Conservation (phyloP, 2,113 vertebrate species). For the Odocoileus virginianus region DNA sequence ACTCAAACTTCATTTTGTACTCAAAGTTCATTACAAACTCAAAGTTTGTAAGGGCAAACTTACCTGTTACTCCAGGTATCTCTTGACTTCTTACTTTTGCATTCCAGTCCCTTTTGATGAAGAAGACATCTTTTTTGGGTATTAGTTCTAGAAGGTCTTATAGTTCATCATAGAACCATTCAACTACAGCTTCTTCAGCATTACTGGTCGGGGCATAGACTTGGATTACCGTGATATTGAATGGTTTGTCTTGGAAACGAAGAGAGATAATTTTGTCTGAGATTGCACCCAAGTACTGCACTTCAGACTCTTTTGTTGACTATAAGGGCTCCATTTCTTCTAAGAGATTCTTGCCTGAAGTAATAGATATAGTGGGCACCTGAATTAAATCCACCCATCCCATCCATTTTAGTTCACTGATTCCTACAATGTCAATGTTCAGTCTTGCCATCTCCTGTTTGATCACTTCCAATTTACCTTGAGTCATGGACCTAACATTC, state of each 20-base stretch:
- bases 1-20: neutral
- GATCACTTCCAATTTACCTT: neutral
- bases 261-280: neutral
- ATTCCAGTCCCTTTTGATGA: neutral
- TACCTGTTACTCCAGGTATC: neutral
- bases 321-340: neutral
- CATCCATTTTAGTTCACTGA: neutral
- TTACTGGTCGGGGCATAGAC: neutral
- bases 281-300: neutral
- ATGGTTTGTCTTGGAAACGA: neutral
- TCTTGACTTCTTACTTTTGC: neutral
- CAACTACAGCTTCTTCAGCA: neutral
- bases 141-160: neutral
- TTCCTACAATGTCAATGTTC: neutral
- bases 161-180: neutral
- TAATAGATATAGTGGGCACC: neutral
- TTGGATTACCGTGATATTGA: neutral
- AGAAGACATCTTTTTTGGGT: neutral
- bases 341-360: neutral
- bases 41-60: too few species aligned
- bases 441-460: neutral
- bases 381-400: neutral
- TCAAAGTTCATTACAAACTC: too few species aligned
- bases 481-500: neutral
- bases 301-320: neutral